Evolutionary conservation across 2,888 invertebrate species (phyloP).

Genomic region (Drosophila aldrichi): DNA sequence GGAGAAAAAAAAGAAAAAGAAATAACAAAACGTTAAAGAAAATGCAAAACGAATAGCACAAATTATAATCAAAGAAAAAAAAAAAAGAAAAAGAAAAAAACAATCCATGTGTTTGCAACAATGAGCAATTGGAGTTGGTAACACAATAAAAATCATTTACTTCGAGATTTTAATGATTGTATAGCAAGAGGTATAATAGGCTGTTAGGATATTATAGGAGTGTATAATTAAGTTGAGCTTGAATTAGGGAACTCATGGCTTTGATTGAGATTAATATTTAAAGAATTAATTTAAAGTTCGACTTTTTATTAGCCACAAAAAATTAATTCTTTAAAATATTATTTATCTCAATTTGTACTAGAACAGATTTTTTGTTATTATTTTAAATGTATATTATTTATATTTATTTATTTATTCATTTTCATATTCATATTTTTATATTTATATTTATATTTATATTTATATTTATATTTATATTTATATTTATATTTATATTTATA

Average conservation of each 20-base stretch:
- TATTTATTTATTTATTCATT: no score
- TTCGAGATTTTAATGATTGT: not conserved
- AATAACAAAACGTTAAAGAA: constrained; percentile 36
- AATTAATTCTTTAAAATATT: no score
- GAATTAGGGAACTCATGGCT: not conserved
- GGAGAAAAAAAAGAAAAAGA: constrained; percentile 26
- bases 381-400: no score
- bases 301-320: no score
- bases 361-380: no score
- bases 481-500: no score
- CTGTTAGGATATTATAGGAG: not conserved
- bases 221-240: not conserved
- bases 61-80: constrained; percentile 47
- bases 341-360: no score
- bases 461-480: no score
- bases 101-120: constrained; percentile 39
- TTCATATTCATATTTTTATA: no score
- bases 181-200: no score
- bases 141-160: constrained; percentile 45
- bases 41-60: constrained; percentile 47
- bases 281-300: no score
- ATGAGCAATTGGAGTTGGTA: constrained; percentile 8
- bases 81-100: constrained; percentile 45
- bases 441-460: no score
- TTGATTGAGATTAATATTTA: not conserved